Percentiles rank a stretch among this genome's conserved stretches.
phyloP scores from a whole-genome alignment of 2,113 vertebrate genomes.

The Centropus unirufus region DNA sequence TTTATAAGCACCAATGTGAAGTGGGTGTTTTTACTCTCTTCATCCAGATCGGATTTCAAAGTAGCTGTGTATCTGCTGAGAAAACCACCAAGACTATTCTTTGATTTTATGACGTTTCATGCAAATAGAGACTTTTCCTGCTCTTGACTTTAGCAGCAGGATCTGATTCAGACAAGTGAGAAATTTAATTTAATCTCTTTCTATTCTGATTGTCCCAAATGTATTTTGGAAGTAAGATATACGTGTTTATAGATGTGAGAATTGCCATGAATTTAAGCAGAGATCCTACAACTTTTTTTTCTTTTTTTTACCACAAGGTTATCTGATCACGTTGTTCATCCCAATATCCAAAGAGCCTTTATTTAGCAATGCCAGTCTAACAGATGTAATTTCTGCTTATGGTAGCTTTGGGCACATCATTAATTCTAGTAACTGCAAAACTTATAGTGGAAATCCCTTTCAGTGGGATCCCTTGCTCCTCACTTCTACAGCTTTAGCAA shows the following conservation, averaged over 20 bases:
- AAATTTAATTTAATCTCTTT: neutral
- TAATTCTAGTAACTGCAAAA: neutral
- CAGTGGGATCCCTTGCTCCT: neutral
- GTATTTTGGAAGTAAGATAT: neutral
- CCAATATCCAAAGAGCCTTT: neutral
- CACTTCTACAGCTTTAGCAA: neutral
- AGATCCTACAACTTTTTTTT: too few relatives aligned
- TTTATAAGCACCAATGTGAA: neutral
- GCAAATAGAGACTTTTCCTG: neutral
- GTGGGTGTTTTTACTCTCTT: neutral
- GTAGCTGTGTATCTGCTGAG: neutral
- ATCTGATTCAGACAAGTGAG: neutral
- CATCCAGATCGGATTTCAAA: neutral
- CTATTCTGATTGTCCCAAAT: neutral
- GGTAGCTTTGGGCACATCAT: neutral
- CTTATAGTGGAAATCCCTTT: neutral
- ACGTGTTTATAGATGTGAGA: neutral
- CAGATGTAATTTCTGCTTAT: neutral
- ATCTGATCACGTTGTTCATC: neutral
- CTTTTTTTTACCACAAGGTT: neutral
- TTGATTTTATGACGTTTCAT: neutral
- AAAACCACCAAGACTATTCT: neutral
- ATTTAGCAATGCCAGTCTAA: neutral
- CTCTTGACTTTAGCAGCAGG: neutral
- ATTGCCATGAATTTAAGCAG: neutral